phyloP scores from a whole-genome alignment of 2,113 vertebrate genomes.

The Oreochromis aureus region DNA sequence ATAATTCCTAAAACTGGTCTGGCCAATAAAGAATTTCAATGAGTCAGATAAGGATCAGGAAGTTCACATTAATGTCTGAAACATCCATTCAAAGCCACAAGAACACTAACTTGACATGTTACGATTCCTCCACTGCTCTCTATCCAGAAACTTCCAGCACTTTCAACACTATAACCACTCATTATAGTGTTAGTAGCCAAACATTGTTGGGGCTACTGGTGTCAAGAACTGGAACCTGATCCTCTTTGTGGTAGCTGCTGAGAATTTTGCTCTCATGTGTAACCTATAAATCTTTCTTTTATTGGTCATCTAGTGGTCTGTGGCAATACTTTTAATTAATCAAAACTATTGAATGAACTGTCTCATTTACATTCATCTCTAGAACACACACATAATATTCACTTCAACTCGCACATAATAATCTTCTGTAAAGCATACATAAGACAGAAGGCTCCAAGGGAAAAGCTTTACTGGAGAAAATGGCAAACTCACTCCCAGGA shows the following conservation, averaged over 20 bases:
- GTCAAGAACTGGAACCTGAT: background rate
- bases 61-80: background rate
- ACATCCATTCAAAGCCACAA: background rate
- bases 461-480: background rate
- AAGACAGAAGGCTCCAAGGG: background rate
- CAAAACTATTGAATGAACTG: background rate
- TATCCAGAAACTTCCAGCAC: background rate
- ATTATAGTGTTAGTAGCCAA: background rate
- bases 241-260: background rate
- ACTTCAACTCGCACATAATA: background rate
- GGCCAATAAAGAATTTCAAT: background rate
- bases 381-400: background rate
- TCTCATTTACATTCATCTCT: background rate
- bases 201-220: background rate
- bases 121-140: background rate
- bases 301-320: background rate
- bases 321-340: background rate
- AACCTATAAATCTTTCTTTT: background rate
- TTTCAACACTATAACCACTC: background rate
- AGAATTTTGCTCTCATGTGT: background rate
- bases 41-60: background rate
- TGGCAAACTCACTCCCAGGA: slow-evolving; percentile 7
- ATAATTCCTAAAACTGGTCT: background rate
- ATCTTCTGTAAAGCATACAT: background rate
- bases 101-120: background rate